These are phyloP conservation scores for Alsophila aescularia DNA, from an alignment of 2,888 invertebrate species.

Conservation along the genomic window DNA sequence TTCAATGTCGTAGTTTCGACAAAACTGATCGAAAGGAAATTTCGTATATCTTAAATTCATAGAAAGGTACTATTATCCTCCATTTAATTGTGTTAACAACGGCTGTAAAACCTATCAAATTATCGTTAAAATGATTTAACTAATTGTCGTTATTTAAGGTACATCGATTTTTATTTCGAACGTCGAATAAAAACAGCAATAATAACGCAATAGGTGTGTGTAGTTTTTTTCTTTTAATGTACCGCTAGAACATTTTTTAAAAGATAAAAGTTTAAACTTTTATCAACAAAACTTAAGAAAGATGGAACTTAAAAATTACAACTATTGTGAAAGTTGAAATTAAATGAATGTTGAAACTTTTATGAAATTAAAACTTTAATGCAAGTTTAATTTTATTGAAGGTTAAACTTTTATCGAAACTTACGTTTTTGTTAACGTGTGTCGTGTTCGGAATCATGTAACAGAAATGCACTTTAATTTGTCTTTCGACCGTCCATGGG, in stretches of 20 bases:
- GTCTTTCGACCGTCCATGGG: constrained; percentile 78
- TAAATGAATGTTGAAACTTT: not conserved
- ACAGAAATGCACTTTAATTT: constrained; percentile 39
- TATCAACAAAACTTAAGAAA: too few species aligned
- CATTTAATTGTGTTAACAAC: too few species aligned
- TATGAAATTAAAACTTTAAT: not conserved
- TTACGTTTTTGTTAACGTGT: constrained; percentile 29
- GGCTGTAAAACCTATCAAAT: too few species aligned
- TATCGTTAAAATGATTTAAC: too few species aligned
- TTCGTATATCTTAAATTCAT: too few species aligned
- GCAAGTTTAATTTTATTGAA: too few species aligned
- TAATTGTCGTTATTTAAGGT: too few species aligned
- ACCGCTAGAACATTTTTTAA: constrained; percentile 74
- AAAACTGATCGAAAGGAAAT: too few species aligned
- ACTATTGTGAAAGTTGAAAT: constrained; percentile 10
- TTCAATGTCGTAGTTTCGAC: too few species aligned
- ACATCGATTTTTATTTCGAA: constrained; percentile 54
- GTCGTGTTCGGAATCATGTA: constrained; percentile 22
- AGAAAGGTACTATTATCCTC: too few species aligned
- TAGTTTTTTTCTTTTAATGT: constrained; percentile 63
- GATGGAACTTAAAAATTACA: not conserved
- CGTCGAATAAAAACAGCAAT: constrained; percentile 70
- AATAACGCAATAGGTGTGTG: constrained; percentile 79
- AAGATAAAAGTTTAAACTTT: constrained; percentile 23
- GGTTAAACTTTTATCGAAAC: constrained; percentile 29